phyloP scores from a whole-genome alignment of 1,140 invertebrate genomes.

The Diplogasteroides magnus region DNA sequence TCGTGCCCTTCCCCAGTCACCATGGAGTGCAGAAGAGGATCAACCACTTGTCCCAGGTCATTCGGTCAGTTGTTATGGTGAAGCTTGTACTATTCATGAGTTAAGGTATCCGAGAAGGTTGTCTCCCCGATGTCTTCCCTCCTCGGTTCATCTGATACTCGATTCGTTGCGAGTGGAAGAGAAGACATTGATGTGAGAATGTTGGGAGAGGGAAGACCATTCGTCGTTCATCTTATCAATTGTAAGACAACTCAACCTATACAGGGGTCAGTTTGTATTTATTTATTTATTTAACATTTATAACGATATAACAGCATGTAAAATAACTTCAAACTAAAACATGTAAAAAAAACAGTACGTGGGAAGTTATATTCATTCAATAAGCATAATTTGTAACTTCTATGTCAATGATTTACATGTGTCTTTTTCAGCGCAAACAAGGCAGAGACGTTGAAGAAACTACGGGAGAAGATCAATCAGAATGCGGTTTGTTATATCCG shows the following conservation, averaged over 20 bases:
- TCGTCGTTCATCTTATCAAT: slow-evolving; percentile 46
- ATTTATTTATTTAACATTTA: too few species aligned
- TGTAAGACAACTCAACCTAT: slow-evolving; percentile 17
- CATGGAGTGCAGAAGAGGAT: slow-evolving; percentile 43
- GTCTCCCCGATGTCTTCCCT: slow-evolving; percentile 24
- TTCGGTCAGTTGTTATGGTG: slow-evolving; percentile 24
- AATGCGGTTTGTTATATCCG: too few species aligned
- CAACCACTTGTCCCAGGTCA: slow-evolving; percentile 20
- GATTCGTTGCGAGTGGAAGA: slow-evolving; percentile 44
- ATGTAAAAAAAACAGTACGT: slow-evolving; percentile 21
- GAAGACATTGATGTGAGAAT: slow-evolving; percentile 57
- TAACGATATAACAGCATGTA: too few species aligned
- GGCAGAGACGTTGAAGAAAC: slow-evolving; percentile 17
- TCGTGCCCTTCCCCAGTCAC: slow-evolving; percentile 43
- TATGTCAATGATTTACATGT: too few species aligned
- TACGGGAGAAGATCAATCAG: slow-evolving; percentile 25
- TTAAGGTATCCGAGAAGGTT: slow-evolving; percentile 49
- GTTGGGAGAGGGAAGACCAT: slow-evolving; percentile 58
- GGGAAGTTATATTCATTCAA: not conserved
- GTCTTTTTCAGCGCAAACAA: slow-evolving; percentile 17
- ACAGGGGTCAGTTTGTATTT: slow-evolving; percentile 18
- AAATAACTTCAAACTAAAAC: too few species aligned
- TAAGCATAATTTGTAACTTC: not conserved
- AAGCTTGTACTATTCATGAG: slow-evolving; percentile 5
- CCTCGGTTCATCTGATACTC: slow-evolving; percentile 31